Conservation (phyloP, 64 coral and sea anemone species). For the Trachythela sp. region DNA sequence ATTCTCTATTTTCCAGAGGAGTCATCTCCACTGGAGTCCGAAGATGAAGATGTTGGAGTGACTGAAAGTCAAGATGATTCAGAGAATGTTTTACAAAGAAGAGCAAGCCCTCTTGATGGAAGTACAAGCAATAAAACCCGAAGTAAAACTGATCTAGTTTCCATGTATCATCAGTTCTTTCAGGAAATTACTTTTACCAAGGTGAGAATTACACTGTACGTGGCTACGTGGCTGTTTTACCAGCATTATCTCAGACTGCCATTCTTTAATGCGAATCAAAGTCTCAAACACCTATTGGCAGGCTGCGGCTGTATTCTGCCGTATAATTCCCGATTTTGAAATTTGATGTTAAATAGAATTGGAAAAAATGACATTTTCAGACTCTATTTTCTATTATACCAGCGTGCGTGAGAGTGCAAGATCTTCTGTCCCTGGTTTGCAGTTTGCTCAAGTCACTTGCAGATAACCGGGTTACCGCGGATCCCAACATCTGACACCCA, state of each 20-base stretch:
- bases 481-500: too few relatives aligned
- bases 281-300: too few relatives aligned
- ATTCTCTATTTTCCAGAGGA: background rate
- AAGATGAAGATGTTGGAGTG: slow-evolving; percentile 13
- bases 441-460: too few relatives aligned
- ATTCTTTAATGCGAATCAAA: background rate
- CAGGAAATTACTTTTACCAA: background rate
- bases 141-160: background rate
- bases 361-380: too few relatives aligned
- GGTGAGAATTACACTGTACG: background rate
- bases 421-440: too few relatives aligned
- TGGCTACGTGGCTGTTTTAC: too few relatives aligned
- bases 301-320: too few relatives aligned
- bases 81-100: background rate
- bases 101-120: background rate
- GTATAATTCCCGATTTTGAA: too few relatives aligned
- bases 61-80: slow-evolving; percentile 15
- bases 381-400: too few relatives aligned
- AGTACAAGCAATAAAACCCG: background rate
- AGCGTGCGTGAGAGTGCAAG: too few relatives aligned
- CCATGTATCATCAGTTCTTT: slow-evolving; percentile 17
- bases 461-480: too few relatives aligned
- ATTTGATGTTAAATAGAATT: too few relatives aligned
- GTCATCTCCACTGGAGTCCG: background rate
- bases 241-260: background rate